Conservation (phyloP, 1,140 invertebrate species). For the Calliphora vicina region DNA sequence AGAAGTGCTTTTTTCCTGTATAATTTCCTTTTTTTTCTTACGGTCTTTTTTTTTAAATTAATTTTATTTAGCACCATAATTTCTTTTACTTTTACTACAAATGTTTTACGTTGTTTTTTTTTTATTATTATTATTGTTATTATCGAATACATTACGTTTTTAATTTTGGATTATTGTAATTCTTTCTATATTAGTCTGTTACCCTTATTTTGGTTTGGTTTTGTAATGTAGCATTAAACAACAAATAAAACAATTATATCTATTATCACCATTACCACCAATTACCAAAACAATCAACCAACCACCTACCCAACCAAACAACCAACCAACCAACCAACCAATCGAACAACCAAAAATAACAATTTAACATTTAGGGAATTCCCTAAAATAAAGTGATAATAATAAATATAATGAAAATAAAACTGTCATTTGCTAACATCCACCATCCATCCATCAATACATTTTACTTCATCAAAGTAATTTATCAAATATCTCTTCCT, state of each 20-base stretch:
- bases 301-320: neutral
- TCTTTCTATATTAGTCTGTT: conserved; percentile 54
- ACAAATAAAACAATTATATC: neutral
- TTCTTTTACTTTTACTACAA: neutral
- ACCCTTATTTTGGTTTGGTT: conserved; percentile 45
- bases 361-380: neutral
- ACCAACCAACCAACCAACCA: neutral
- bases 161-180: conserved; percentile 26
- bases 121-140: too few relatives aligned
- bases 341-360: neutral
- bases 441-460: neutral
- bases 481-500: neutral
- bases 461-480: neutral
- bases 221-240: conserved; percentile 28
- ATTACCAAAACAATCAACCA: neutral
- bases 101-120: neutral
- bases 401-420: neutral
- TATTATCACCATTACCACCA: neutral
- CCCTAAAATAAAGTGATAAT: neutral
- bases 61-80: conserved; percentile 20
- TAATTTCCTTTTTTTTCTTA: neutral
- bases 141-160: neutral
- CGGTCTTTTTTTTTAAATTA: neutral
- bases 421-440: neutral
- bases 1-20: neutral